phyloP scores from a whole-genome alignment of 2,113 vertebrate species.

The Sitta europaea region DNA sequence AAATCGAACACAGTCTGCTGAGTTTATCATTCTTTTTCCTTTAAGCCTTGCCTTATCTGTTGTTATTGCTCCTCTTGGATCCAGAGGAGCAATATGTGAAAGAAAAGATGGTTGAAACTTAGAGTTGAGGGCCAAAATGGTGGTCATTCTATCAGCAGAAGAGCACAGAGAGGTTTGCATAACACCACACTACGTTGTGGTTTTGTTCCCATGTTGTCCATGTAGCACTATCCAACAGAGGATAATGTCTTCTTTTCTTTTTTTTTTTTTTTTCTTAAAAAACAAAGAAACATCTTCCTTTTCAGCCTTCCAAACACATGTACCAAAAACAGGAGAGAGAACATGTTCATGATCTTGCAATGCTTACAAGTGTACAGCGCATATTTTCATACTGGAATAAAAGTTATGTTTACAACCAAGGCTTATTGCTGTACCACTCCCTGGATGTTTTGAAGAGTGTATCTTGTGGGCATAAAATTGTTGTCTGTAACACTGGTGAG shows the following conservation, averaged over 20 bases:
- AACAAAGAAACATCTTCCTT: background rate
- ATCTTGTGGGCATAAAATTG: background rate
- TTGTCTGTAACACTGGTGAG: background rate
- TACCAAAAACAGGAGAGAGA: background rate
- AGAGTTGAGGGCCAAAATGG: background rate
- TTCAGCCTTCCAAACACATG: background rate
- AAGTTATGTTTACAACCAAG: background rate
- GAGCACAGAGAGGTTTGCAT: background rate
- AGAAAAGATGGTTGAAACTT: background rate
- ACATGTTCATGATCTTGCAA: background rate
- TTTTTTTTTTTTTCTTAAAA: background rate
- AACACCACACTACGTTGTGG: background rate
- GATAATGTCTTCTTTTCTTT: background rate
- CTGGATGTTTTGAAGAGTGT: background rate
- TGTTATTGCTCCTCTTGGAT: background rate
- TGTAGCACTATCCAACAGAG: background rate
- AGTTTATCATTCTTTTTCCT: background rate
- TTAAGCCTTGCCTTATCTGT: background rate
- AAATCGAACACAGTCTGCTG: background rate
- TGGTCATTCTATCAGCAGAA: background rate
- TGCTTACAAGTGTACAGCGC: fast-evolving
- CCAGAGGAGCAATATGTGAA: background rate
- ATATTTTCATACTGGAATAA: background rate
- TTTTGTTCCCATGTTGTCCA: background rate
- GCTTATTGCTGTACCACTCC: background rate